A percentile compares a stretch with the other conserved stretches of the same genome.
These are phyloP conservation scores for Dendrocincla tyrannina DNA, from an alignment of 2,797 vertebrate species.

Conservation along the genomic window DNA sequence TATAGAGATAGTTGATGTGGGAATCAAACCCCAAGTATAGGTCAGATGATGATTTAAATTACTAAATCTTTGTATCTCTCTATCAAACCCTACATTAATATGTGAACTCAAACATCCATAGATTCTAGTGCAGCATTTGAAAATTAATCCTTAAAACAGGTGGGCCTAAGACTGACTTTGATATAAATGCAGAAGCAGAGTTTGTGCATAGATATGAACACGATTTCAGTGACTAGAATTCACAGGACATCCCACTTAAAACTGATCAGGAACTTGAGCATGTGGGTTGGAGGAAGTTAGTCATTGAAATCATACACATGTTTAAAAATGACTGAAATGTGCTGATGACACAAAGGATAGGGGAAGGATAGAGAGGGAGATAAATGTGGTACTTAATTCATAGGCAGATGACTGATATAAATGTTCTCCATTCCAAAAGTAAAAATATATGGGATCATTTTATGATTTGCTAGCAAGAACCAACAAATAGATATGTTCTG, in stretches of 20 bases:
- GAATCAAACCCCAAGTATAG: conserved; percentile 63
- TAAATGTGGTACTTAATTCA: neutral
- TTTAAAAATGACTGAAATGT: conserved; percentile 3
- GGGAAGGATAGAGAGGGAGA: neutral
- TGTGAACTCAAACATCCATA: conserved; percentile 28
- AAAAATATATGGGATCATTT: neutral
- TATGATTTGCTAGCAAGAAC: neutral
- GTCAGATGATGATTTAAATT: conserved; percentile 60
- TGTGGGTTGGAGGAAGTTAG: neutral
- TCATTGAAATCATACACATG: conserved; percentile 5
- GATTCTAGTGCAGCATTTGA: conserved; percentile 2
- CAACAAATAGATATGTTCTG: neutral
- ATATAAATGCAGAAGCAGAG: neutral
- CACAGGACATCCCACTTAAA: neutral
- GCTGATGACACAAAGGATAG: neutral
- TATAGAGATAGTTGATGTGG: conserved; percentile 49
- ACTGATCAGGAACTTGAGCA: neutral
- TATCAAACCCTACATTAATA: conserved; percentile 50
- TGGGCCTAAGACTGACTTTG: neutral
- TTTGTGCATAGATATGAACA: neutral
- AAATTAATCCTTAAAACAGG: conserved; percentile 51
- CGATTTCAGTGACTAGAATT: conserved; percentile 30
- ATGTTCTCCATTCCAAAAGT: neutral
- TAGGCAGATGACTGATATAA: neutral
- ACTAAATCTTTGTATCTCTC: conserved; percentile 29